Evolutionary conservation across 2,113 vertebrate genomes (phyloP).

Genomic region (cattle (Bos taurus)): DNA sequence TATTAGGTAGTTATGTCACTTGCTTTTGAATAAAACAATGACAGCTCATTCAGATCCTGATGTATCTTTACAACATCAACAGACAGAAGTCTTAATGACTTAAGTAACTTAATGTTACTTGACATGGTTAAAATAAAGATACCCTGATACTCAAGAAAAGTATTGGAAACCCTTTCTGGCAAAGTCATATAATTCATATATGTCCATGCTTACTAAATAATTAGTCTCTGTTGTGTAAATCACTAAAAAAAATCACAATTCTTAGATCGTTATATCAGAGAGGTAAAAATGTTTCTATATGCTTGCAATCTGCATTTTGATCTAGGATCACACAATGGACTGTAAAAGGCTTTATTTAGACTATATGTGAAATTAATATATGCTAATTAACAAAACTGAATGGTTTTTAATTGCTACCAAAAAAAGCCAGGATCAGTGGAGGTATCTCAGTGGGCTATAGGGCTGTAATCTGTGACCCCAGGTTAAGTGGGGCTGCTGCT

Average conservation of each 20-base stretch:
- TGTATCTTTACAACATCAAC: background rate
- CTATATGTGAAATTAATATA: background rate
- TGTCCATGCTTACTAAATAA: background rate
- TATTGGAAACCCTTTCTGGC: background rate
- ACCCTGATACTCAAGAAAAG: background rate
- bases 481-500: background rate
- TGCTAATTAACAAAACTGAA: background rate
- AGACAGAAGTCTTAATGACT: background rate
- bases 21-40: background rate
- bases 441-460: background rate
- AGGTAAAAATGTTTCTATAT: background rate
- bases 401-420: background rate
- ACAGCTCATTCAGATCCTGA: background rate
- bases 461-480: background rate
- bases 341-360: background rate
- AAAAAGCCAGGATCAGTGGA: no score
- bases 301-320: background rate
- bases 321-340: background rate
- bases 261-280: background rate
- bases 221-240: background rate
- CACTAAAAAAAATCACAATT: background rate
- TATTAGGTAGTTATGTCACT: background rate
- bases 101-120: background rate
- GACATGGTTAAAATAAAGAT: background rate
- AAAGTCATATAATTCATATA: background rate